Base-by-base conservation (phyloP, 2,797 vertebrate species). In the Picus viridis region DNA sequence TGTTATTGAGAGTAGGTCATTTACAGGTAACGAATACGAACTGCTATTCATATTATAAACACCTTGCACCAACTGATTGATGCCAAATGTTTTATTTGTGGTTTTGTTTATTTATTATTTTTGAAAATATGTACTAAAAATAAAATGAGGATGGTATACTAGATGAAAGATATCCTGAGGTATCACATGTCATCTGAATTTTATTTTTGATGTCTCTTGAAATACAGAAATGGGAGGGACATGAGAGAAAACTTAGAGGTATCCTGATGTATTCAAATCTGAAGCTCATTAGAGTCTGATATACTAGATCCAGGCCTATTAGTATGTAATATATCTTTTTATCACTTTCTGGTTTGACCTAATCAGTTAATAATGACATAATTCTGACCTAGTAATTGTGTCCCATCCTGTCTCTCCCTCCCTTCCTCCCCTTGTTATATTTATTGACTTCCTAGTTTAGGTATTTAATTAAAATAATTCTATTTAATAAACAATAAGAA, bases 401-500 rank as follows among this genome's bases (percentile, higher is more conserved):
- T 65, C 7, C 7, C 3, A 10, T 56, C 23, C 7, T 6, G 2
- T 30, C 13, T 14, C 2, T 43, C 2, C 6, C 3, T 16, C 36
- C 36, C 3, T 16, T 11, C 36, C 39, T 39, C 6, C 5, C 4
- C 5, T 34, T 47, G 14, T 23, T 74, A 12, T 71, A 29, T 47
- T 65, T 79, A 53, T 3, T 32, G 10, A 51, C 16, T 76, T 69
- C 68, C 34, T 77, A 32, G 12, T 78, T 54, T 34, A 72, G 19
- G 9, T 54, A 24, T 30, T 86, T 74, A 8, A 49, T 8, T 56
- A 51, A 49, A 85, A 20, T 57, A 34, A 54, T 51, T 30, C 10
- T 12, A 7, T 19, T 89, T 82, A n/a, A 26, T 56, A 29, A 72
- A 69, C 45, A 12, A 45, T 53, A 90, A 36, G 17, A 90, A 64